phyloP scores from a whole-genome alignment of 2,888 invertebrate species.

The Graphium colonna region DNA sequence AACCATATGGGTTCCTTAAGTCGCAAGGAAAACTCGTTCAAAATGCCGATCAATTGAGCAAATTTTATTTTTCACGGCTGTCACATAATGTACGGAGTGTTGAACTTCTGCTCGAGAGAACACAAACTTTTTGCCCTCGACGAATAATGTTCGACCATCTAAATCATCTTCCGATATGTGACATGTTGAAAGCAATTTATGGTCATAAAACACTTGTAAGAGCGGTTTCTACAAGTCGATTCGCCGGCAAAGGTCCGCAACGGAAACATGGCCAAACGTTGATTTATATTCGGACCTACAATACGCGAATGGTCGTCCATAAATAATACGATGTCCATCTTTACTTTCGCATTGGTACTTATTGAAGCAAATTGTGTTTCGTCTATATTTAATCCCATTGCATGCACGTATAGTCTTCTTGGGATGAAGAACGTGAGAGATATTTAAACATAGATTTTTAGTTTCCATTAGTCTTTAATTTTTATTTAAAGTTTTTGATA shows the following conservation, averaged over 20 bases:
- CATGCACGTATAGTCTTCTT: no score
- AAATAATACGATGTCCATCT: constrained; percentile 62
- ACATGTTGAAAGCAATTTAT: constrained; percentile 22
- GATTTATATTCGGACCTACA: constrained; percentile 60
- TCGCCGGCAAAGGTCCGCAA: constrained; percentile 36
- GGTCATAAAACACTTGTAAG: constrained; percentile 26
- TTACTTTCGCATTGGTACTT: constrained; percentile 34
- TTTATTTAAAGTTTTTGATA: no score
- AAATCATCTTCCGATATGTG: constrained; percentile 11
- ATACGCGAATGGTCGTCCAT: constrained; percentile 55
- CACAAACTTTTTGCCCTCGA: not conserved
- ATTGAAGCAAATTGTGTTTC: constrained; percentile 3
- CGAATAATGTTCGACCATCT: constrained; percentile 5
- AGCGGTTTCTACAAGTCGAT: constrained; percentile 39
- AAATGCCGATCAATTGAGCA: no score
- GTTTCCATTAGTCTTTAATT: no score
- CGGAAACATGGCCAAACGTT: constrained; percentile 30
- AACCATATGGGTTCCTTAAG: no score
- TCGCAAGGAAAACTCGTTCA: no score
- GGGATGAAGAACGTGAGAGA: no score
- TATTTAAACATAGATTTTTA: no score
- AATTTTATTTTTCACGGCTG: no score
- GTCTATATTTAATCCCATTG: not conserved
- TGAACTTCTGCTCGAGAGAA: no score
- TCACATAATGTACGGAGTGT: no score